Evolutionary conservation across 2,797 vertebrate genomes (phyloP).

Genomic region (Novumbra hubbsi): DNA sequence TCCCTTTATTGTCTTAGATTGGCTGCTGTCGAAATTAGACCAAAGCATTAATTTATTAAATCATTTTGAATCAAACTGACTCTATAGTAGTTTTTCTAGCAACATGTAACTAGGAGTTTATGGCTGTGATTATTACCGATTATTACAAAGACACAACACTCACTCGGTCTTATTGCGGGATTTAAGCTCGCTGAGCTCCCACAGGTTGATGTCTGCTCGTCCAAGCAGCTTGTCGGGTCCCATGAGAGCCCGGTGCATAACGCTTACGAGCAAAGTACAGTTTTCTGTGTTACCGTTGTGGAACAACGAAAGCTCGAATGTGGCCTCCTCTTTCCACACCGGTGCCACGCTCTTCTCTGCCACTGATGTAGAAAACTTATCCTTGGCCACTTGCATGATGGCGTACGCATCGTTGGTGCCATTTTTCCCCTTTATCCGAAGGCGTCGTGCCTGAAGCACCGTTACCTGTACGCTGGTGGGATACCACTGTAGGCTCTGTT

Average conservation of each 20-base stretch:
- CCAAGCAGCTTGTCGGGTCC: conserved; percentile 91
- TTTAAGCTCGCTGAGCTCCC: conserved; percentile 71
- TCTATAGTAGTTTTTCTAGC: not conserved
- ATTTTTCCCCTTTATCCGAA: conserved; percentile 83
- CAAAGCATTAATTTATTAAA: not conserved
- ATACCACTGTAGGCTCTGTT: conserved; percentile 77
- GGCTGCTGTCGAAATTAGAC: not conserved
- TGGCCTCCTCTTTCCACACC: conserved; percentile 88
- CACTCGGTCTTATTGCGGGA: conserved; percentile 78
- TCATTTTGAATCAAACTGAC: not conserved
- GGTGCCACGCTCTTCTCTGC: conserved; percentile 85
- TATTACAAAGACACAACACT: conserved; percentile 58
- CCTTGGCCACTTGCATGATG: conserved; percentile 89
- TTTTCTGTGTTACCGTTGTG: conserved; percentile 56
- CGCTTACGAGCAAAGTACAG: conserved; percentile 79
- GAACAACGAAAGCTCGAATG: conserved; percentile 84
- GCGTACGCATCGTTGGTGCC: conserved; percentile 92
- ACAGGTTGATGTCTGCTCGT: conserved; percentile 81
- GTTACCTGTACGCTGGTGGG: conserved; percentile 91
- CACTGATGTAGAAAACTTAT: conserved; percentile 89
- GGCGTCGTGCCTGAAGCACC: conserved; percentile 83
- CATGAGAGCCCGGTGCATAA: conserved; percentile 87
- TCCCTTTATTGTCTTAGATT: not conserved
- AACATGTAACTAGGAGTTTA: not conserved
- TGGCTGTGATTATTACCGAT: not conserved